Percentiles rank a stretch among this genome's conserved stretches.
These are phyloP conservation scores for Whitmania pigra DNA, from an alignment of 1,140 invertebrate species.

Conservation along the genomic window DNA sequence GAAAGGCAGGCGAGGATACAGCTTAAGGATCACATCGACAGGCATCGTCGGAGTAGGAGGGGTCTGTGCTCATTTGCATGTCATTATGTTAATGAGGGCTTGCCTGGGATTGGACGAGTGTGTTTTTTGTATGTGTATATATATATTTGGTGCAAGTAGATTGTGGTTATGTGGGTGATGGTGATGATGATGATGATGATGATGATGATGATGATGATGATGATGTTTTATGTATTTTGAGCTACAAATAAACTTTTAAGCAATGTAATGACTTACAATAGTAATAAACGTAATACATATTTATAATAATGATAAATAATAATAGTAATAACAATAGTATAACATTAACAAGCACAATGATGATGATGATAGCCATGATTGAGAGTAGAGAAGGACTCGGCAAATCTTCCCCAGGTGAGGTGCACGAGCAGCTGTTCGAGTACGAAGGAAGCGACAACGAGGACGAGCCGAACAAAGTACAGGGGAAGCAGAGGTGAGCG, in stretches of 20 bases:
- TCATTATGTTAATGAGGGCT: background rate
- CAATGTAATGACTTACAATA: too few relatives aligned
- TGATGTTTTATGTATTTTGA: background rate
- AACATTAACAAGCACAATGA: background rate
- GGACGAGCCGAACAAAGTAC: slow-evolving; percentile 35
- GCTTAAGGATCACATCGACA: slow-evolving; percentile 96
- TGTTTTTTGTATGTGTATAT: too few relatives aligned
- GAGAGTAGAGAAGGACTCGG: too few relatives aligned
- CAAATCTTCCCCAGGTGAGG: slow-evolving; percentile 26
- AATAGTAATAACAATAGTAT: too few relatives aligned
- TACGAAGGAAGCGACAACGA: slow-evolving; percentile 41
- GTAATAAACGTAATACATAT: too few relatives aligned
- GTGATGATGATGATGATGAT: slow-evolving; percentile 12
- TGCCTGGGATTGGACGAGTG: background rate
- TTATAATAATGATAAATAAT: too few relatives aligned
- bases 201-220: slow-evolving; percentile 15
- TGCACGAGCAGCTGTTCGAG: slow-evolving; percentile 40
- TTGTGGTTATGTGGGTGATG: background rate
- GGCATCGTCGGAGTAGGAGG: slow-evolving; percentile 44
- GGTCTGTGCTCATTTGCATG: slow-evolving; percentile 13
- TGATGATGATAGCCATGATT: background rate
- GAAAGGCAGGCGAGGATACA: slow-evolving; percentile 94
- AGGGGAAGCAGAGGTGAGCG: slow-evolving; percentile 26
- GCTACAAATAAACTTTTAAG: too few relatives aligned
- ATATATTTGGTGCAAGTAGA: background rate